phyloP scores from a whole-genome alignment of 2,888 invertebrate species.

The Allophyes oxyacanthae region DNA sequence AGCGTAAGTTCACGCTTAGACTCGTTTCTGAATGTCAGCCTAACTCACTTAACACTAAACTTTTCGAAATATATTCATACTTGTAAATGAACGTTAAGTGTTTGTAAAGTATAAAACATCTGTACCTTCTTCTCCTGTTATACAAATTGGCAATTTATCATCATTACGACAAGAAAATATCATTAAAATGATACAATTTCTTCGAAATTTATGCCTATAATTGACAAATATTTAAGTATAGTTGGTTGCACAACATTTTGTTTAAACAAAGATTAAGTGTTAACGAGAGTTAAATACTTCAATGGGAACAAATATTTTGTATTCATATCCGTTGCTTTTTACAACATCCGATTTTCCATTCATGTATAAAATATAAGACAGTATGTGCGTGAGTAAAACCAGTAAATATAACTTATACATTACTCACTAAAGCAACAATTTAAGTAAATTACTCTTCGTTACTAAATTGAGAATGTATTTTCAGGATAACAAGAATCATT shows the following conservation, averaged over 20 bases:
- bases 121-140: slow-evolving; percentile 16
- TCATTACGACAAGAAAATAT: slow-evolving; percentile 13
- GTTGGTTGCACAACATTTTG: slow-evolving; percentile 2
- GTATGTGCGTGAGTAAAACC: too few species aligned
- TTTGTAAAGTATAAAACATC: slow-evolving; percentile 18
- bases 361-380: too few species aligned
- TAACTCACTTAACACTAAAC: too few species aligned
- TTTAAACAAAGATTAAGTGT: not conserved
- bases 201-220: not conserved
- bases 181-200: not conserved
- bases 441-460: too few species aligned
- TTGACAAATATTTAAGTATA: not conserved
- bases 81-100: too few species aligned
- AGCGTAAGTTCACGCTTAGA: too few species aligned
- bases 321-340: not conserved
- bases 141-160: slow-evolving; percentile 36
- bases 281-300: not conserved
- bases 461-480: too few species aligned
- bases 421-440: too few species aligned
- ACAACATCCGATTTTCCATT: not conserved
- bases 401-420: too few species aligned
- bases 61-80: too few species aligned
- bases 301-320: not conserved
- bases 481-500: too few species aligned
- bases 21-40: too few species aligned